Conservation (phyloP, 2,888 invertebrate species). For the Rhamphomyia laevipes region DNA sequence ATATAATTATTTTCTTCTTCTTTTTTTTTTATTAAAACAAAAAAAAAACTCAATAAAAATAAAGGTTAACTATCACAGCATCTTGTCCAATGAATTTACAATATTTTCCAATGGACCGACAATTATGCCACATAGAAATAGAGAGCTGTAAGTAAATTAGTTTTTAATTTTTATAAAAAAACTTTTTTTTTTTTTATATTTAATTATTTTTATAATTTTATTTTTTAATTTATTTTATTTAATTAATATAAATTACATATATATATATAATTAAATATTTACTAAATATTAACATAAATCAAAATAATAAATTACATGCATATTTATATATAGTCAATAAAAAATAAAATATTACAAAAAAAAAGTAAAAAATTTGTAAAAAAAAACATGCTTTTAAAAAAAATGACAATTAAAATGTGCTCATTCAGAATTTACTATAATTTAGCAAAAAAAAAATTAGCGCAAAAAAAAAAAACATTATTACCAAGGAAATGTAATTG, state of each 20-base stretch:
- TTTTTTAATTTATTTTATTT: too few relatives aligned
- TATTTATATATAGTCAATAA: too few relatives aligned
- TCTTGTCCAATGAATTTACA: slow-evolving; percentile 94
- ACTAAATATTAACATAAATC: too few relatives aligned
- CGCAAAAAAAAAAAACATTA: not conserved
- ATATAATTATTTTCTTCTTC: not conserved
- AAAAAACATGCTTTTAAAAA: not conserved
- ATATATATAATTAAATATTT: too few relatives aligned
- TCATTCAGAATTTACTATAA: slow-evolving; percentile 14
- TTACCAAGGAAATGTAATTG: too few relatives aligned
- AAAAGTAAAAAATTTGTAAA: not conserved
- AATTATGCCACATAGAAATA: slow-evolving; percentile 88
- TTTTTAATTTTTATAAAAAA: slow-evolving; percentile 7
- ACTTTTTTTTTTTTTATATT: slow-evolving; percentile 16
- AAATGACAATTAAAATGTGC: slow-evolving; percentile 6
- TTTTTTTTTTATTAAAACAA: not conserved
- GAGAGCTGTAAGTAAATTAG: slow-evolving; percentile 86
- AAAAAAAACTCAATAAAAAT: slow-evolving; percentile 18
- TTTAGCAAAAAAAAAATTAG: slow-evolving; percentile 7
- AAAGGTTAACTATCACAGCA: slow-evolving; percentile 85
- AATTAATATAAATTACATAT: too few relatives aligned
- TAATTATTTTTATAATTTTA: slow-evolving; percentile 20
- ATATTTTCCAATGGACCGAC: slow-evolving; percentile 94
- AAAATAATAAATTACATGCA: too few relatives aligned
- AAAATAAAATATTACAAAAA: too few relatives aligned